Evolutionary conservation across 1,140 invertebrate genomes (phyloP), one percentile per base, ranked within the genome.

Genomic region (Tyrophagus putrescentiae): DNA sequence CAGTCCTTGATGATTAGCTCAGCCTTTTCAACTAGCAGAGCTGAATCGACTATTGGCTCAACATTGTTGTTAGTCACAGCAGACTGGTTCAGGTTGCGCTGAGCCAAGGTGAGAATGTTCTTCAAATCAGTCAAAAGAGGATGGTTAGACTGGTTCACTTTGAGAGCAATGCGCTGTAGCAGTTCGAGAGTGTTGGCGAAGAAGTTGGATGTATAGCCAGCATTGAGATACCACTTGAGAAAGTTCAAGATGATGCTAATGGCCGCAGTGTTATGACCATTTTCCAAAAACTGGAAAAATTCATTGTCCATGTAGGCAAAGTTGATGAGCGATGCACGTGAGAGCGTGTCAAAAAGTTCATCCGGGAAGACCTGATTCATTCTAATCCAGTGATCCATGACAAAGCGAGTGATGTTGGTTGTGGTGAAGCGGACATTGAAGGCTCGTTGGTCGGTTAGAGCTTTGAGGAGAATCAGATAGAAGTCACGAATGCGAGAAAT

Each of bases 1-100:
- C 95, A 99, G 69, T 98, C 94, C 16, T 90, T 77, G 6, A 98
- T 73, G 1, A 98, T 73, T 64, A 80, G 88, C 70, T 98, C 93
- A 0, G 92, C 94, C 71, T 97, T 98, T 68, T 96, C 92, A 67
- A 89, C 83, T 5, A 98, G 73, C 11, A 87, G 90, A 4, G 85
- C 87, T 16, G 92, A 91, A 76, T 97, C 93, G 68, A 94, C 89
- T 16, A 54, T 62, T 2, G 21, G 21, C 16, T 36, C 33, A 33
- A n/a, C 32, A 53, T 59, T 54, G 21, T 25, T 27, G 16, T n/a
- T 13, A 16, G 9, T 32, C 29, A n/a, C 5, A 61, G 29, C 23
- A 31, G 28, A 6, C 21, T 18, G 16, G n/a, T 57, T 1, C 28
- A 48, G 41, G 32, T 25, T 34, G 9, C 21, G 18, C 32, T 60